Evolutionary conservation across 2,888 invertebrate species (phyloP), one percentile per base, ranked within the genome.

Genomic region (Plebejus anna): DNA sequence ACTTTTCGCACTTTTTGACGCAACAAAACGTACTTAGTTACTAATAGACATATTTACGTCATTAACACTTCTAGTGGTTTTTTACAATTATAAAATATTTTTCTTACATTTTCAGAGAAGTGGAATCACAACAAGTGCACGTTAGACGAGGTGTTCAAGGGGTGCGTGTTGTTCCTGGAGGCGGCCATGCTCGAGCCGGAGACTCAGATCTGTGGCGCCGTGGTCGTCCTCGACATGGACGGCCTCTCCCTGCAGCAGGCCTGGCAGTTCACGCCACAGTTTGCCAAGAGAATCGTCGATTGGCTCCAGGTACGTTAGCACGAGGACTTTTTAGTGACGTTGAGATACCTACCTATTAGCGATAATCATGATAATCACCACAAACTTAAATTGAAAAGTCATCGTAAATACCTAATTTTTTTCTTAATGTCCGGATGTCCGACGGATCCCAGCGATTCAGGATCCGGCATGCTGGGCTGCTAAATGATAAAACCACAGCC

Each of bases 171-270:
- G 75, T 97, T 97, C 85, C 89, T 97, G 79, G 97, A 97, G 85
- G 97, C 97, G 0, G 97, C 97, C 75, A 96, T 97, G 95, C 86
- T 97, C 82, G 97, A 97, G 84, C 97, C 97, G 0, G 95, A 95
- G 85, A 95, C 96, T 0, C 96, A 96, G 90, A 95, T 97, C 70
- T 95, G 96, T 81, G 97, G 97, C 0, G 97, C 96, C 0, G 95
- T 97, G 11, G 97, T 97, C 61, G 96, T 97, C 80, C 97, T 97
- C 84, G 97, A 97, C 86, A 97, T 97, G 97, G 97, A 97, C 79
- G 97, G 97, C 0, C 94, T 98, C 0, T 96, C 96, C 70, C 90
- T 97, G 84, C 96, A 96, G 84, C 97, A 97, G 86, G 97, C 97
- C 2, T 96, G 97, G 95, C 97, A 97, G 88, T 97, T 97, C 89